These are phyloP conservation scores for Eupithecia pulchellata DNA, from an alignment of 2,888 invertebrate genomes.

Conservation along the genomic window DNA sequence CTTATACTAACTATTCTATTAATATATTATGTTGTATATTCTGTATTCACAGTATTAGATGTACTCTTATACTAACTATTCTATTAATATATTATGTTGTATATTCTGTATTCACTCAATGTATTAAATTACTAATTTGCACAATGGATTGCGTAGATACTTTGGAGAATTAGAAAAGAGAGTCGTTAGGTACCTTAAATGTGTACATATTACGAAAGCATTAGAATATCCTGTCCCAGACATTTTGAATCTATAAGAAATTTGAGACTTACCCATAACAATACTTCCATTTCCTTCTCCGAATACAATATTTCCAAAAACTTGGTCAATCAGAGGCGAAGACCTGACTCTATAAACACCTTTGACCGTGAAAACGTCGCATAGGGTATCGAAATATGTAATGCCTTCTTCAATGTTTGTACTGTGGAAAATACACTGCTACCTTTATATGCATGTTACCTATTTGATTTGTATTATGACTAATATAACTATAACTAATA, in stretches of 20 bases:
- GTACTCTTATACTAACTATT: too few species aligned
- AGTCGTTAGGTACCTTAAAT: too few species aligned
- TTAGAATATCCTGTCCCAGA: not conserved
- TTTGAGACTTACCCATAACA: slow-evolving; percentile 37
- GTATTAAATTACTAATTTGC: too few species aligned
- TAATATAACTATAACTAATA: not conserved
- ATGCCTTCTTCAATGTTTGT: slow-evolving; percentile 31
- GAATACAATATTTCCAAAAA: slow-evolving; percentile 28
- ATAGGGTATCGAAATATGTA: slow-evolving; percentile 33
- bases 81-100: too few species aligned
- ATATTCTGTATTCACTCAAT: too few species aligned
- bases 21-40: too few species aligned
- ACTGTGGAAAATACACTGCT: slow-evolving; percentile 40
- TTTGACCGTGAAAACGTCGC: slow-evolving; percentile 35
- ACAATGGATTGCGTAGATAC: too few species aligned
- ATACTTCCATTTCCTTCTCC: slow-evolving; percentile 42
- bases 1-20: too few species aligned
- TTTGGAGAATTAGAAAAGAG: too few species aligned
- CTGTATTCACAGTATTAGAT: too few species aligned
- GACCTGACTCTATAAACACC: slow-evolving; percentile 38
- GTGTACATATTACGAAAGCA: too few species aligned
- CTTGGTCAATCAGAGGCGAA: slow-evolving; percentile 27
- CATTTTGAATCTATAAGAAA: not conserved
- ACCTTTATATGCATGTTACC: not conserved
- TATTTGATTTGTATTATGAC: not conserved